These are phyloP conservation scores for Desmophyllum pertusum DNA, from an alignment of 92 coral and sea anemone species.

Conservation along the genomic window DNA sequence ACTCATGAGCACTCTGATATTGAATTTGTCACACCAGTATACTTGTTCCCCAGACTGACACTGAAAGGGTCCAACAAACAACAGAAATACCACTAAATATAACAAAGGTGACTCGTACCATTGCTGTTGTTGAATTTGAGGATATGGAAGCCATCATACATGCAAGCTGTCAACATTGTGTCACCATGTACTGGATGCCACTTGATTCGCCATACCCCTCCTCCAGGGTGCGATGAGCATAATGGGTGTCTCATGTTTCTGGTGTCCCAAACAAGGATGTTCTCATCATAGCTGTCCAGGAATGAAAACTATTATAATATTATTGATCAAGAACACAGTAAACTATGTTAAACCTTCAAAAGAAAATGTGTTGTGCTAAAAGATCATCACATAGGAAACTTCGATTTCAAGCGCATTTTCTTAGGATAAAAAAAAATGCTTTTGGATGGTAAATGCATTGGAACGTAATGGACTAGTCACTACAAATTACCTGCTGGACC, in stretches of 20 bases:
- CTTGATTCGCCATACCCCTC: constrained; percentile 98
- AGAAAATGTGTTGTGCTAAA: background rate
- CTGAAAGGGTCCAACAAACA: too few relatives aligned
- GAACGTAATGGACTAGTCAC: background rate
- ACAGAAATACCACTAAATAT: background rate
- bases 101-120: constrained; percentile 73
- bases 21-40: too few relatives aligned
- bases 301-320: constrained; percentile 1
- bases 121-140: constrained; percentile 54
- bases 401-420: background rate
- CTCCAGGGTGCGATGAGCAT: constrained; percentile 81
- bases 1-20: too few relatives aligned
- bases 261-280: constrained; percentile 89
- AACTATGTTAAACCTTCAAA: background rate
- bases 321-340: background rate
- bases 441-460: background rate
- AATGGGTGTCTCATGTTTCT: constrained; percentile 85
- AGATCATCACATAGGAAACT: background rate
- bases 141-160: constrained; percentile 92
- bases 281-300: constrained; percentile 83
- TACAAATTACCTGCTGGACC: too few relatives aligned
- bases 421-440: too few relatives aligned
- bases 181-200: constrained; percentile 89
- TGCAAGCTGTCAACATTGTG: constrained; percentile 85
- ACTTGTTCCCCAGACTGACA: too few relatives aligned